These are phyloP conservation scores for Todiramphus chloris DNA, from an alignment of 2,113 vertebrate genomes.

Conservation along the genomic window DNA sequence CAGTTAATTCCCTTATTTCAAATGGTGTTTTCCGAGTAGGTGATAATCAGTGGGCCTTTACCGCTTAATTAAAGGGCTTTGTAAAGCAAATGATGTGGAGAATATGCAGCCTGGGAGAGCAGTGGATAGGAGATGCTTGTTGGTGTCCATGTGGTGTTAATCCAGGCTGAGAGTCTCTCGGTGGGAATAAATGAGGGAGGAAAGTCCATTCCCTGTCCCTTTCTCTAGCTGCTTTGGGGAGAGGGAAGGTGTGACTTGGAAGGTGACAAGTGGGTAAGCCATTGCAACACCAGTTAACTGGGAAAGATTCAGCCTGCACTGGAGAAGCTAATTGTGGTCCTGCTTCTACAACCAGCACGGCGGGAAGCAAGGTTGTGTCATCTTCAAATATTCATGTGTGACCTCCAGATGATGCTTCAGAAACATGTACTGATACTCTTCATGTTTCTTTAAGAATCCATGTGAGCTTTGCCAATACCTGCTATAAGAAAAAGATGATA, in stretches of 20 bases:
- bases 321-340: neutral
- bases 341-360: neutral
- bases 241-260: neutral
- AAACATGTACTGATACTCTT: neutral
- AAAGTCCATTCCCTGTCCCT: neutral
- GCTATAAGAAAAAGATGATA: neutral
- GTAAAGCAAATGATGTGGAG: conserved; percentile 23
- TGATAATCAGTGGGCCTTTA: conserved; percentile 13
- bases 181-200: neutral
- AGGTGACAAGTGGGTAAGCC: neutral
- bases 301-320: neutral
- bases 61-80: conserved; percentile 18
- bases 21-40: neutral
- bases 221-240: neutral
- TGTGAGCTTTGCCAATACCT: neutral
- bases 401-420: conserved; percentile 4
- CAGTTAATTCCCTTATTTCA: neutral
- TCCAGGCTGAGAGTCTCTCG: neutral
- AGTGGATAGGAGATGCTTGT: neutral
- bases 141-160: neutral
- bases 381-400: conserved; percentile 12
- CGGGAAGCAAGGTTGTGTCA: neutral
- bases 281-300: neutral
- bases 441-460: neutral
- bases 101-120: neutral